A percentile compares a stretch with the other conserved stretches of the same genome.
These are phyloP conservation scores for Brienomyrus brachyistius DNA, from an alignment of 2,113 vertebrate species.

Conservation along the genomic window DNA sequence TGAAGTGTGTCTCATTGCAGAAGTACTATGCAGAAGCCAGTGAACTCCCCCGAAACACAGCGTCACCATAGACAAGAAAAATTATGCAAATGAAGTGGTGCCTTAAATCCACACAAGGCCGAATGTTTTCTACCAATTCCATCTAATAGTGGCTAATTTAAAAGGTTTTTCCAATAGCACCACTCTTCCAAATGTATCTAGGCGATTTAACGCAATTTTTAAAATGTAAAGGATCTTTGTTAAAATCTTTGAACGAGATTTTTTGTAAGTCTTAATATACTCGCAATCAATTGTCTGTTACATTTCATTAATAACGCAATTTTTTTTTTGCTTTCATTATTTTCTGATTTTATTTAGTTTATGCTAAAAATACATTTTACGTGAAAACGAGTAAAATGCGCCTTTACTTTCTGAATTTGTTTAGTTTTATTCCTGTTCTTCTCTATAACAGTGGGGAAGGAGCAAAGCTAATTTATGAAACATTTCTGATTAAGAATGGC, in stretches of 20 bases:
- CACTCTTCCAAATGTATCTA: background rate
- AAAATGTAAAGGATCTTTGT: background rate
- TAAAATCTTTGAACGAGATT: background rate
- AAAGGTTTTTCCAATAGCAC: background rate
- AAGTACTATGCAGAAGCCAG: slow-evolving; percentile 62
- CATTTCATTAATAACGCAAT: background rate
- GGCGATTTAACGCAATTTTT: background rate
- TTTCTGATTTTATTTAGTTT: background rate
- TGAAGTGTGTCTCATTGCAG: slow-evolving; percentile 65
- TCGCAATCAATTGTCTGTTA: background rate
- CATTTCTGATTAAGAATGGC: background rate
- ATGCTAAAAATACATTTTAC: background rate
- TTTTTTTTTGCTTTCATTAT: background rate
- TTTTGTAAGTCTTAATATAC: background rate
- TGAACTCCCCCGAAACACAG: slow-evolving; percentile 73
- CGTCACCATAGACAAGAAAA: slow-evolving; percentile 89
- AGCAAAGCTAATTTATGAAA: background rate
- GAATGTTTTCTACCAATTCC: slow-evolving; percentile 37
- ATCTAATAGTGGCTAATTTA: background rate
- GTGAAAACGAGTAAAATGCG: background rate
- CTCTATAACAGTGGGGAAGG: background rate
- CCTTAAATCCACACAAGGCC: slow-evolving; percentile 66
- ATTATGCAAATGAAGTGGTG: slow-evolving; percentile 89
- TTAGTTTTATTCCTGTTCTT: background rate
- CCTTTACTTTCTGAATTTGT: background rate